Conservation (phyloP, 2,797 vertebrate species). For the Staurois parvus region DNA sequence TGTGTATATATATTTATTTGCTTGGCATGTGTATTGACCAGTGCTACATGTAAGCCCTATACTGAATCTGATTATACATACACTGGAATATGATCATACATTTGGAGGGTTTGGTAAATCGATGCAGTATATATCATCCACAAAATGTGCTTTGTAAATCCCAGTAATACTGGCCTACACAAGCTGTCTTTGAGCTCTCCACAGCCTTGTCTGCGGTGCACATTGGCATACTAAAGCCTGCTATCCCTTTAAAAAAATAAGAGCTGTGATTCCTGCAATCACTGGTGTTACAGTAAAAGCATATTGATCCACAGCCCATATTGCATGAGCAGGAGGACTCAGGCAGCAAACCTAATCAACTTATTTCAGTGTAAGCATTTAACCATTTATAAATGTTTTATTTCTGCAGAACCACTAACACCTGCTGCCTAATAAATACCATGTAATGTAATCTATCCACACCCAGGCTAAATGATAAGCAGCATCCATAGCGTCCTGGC, state of each 20-base stretch:
- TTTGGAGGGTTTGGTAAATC: background rate
- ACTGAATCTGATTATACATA: no score
- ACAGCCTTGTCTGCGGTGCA: constrained; percentile 26
- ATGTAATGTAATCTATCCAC: constrained; percentile 64
- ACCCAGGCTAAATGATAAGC: constrained; percentile 66
- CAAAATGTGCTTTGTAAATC: background rate
- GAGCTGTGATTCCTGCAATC: constrained; percentile 78
- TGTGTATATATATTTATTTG: no score
- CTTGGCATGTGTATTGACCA: no score
- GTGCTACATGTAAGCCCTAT: no score
- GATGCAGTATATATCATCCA: background rate
- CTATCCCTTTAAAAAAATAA: constrained; percentile 77
- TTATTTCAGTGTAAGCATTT: constrained; percentile 71
- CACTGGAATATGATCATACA: background rate
- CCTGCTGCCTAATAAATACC: constrained; percentile 74
- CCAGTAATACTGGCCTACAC: background rate
- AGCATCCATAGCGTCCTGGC: constrained; percentile 67
- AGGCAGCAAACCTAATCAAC: constrained; percentile 65
- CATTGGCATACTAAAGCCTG: constrained; percentile 53
- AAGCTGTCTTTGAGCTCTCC: constrained; percentile 14
- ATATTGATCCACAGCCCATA: constrained; percentile 78
- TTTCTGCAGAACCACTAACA: constrained; percentile 72
- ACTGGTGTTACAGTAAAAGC: constrained; percentile 78
- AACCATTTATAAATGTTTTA: constrained; percentile 78
- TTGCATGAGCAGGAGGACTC: constrained; percentile 72